Evolutionary conservation across 2,113 vertebrate genomes (phyloP).

Genomic region (Pelecanoides urinatrix): DNA sequence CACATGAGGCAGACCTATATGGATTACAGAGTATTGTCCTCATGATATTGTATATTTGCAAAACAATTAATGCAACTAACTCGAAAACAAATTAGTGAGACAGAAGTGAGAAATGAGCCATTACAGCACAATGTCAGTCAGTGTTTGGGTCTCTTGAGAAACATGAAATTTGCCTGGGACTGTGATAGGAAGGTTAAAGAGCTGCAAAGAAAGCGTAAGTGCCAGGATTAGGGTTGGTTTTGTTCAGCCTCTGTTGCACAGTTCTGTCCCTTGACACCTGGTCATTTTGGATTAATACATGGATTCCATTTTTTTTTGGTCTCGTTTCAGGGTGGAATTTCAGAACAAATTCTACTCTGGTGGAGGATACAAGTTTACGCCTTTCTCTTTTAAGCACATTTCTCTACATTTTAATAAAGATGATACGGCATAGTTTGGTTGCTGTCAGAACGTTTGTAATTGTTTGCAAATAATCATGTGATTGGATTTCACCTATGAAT

Average conservation of each 20-base stretch:
- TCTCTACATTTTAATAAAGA: slow-evolving; percentile 83
- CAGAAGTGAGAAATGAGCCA: background rate
- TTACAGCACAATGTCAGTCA: background rate
- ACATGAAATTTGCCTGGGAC: background rate
- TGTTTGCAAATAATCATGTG: slow-evolving; percentile 46
- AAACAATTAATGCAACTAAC: background rate
- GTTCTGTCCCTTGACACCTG: background rate
- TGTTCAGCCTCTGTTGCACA: background rate
- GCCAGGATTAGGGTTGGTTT: background rate
- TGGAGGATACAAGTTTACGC: slow-evolving; percentile 89
- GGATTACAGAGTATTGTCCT: background rate
- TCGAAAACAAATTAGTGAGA: background rate
- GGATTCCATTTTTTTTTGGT: background rate
- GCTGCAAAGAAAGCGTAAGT: background rate
- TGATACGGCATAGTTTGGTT: slow-evolving; percentile 69
- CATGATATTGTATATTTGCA: background rate
- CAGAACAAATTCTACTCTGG: slow-evolving; percentile 97
- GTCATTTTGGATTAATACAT: background rate
- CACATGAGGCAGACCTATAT: background rate
- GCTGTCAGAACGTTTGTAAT: slow-evolving; percentile 2
- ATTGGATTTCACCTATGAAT: slow-evolving; percentile 22
- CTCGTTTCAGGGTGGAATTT: slow-evolving; percentile 92
- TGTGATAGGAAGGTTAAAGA: background rate
- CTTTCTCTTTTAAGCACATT: slow-evolving; percentile 90
- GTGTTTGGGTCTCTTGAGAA: background rate